Conservation (phyloP, 1,140 invertebrate species). For the Aphidius gifuensis region DNA sequence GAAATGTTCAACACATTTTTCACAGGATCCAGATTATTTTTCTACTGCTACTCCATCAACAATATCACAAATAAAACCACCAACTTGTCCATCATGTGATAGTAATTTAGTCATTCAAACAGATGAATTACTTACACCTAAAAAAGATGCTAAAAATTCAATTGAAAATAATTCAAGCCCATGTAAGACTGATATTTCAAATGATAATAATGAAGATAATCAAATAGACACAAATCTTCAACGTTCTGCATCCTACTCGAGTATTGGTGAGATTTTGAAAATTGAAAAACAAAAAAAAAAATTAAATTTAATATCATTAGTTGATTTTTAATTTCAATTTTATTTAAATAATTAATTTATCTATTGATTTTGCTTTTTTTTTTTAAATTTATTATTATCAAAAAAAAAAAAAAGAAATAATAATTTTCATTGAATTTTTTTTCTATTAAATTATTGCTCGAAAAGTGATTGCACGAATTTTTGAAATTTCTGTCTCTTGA, state of each 20-base stretch:
- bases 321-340: no score
- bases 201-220: conserved; percentile 22
- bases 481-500: no score
- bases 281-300: not conserved
- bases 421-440: no score
- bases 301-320: no score
- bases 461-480: no score
- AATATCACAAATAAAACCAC: conserved; percentile 39
- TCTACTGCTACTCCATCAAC: conserved; percentile 26
- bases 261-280: conserved; percentile 42
- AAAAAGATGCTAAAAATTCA: conserved; percentile 23
- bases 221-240: conserved; percentile 28
- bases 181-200: conserved; percentile 7
- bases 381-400: not conserved
- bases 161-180: not conserved
- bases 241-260: conserved; percentile 49
- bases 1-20: conserved; percentile 62
- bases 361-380: not conserved
- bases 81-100: conserved; percentile 60
- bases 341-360: no score
- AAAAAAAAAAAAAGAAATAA: no score
- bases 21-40: conserved; percentile 50
- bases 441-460: no score
- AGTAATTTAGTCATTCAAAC: conserved; percentile 60
- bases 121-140: conserved; percentile 38